phyloP scores from a whole-genome alignment of 2,888 invertebrate genomes.

The Caenorhabditis wallacei region DNA sequence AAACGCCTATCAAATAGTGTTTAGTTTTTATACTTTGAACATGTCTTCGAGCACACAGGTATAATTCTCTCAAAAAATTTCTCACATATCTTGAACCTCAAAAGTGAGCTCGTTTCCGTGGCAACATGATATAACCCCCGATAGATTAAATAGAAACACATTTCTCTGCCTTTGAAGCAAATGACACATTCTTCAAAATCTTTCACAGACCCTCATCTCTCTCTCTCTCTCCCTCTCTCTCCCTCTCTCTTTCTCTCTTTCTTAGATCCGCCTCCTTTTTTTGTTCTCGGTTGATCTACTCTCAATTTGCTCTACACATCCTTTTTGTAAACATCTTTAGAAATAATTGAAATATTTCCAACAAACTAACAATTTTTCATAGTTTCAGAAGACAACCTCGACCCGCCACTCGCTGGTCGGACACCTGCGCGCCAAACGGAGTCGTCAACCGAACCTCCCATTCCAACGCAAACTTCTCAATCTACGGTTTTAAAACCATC shows the following conservation, averaged over 20 bases:
- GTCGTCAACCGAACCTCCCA: conserved; percentile 31
- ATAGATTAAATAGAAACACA: no score
- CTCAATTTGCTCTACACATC: not conserved
- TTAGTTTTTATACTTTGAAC: conserved; percentile 22
- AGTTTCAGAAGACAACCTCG: conserved; percentile 38
- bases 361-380: conserved; percentile 1
- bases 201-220: no score
- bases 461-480: conserved; percentile 25
- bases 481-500: conserved; percentile 30
- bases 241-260: no score
- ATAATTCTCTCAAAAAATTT: not conserved
- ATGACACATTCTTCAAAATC: no score
- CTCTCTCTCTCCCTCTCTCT: no score
- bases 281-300: no score
- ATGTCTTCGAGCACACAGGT: not conserved
- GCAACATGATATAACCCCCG: not conserved
- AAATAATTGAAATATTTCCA: not conserved
- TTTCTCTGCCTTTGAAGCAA: no score
- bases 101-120: conserved; percentile 20
- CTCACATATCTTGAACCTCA: not conserved
- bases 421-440: conserved; percentile 33
- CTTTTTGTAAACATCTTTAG: not conserved
- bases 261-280: no score
- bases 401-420: conserved; percentile 31
- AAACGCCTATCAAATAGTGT: not conserved